Base-by-base conservation (phyloP, 30 jellyfish, hydroid and myxozoan species). In the Chironex yamaguchii region DNA sequence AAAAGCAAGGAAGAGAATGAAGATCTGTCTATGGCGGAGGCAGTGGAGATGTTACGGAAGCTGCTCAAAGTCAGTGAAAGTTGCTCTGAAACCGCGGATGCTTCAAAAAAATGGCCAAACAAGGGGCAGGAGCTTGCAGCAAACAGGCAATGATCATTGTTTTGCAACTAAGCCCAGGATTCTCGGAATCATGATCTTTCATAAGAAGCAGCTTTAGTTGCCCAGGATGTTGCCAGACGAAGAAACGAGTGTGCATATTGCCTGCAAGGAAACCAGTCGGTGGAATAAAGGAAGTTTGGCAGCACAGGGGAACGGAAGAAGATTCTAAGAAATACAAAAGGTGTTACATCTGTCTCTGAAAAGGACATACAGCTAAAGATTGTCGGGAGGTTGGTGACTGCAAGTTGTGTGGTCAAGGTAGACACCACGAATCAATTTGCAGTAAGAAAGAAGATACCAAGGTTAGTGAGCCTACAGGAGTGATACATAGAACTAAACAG, bases 381-480 rank as follows among this genome's bases (percentile, higher is more conserved):
- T 64, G 91, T 76, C 20, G 23, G 6, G 67, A 49, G 20, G 69
- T 54, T 42, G 31, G 29, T 64, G 29, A n/a, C 23, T 66, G 85
- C 75, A 49, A 52, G 26, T 64, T 21, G 48, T 66, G 85, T 42
- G 6, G 50, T 0, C 25, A 11, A 2, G 24, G 53, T 4, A 78
- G 63, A 29, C 76, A 81, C 65, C 86, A 65, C 35, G 84, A 65
- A 49, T 9, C 91, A 49, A 11, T 81, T 4, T 81, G 91, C 32
- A 36, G 32, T 29, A 49, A 28, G 32, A n/a, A n/a, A n/a, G n/a
- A n/a, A n/a, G n/a, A n/a, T n/a, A n/a, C n/a, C 32, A 64, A 1
- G 27, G 31, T 0, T 3, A 78, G 51, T 0, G 90, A 78, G 25
- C 90, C 90, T 31, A 54, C 90, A 24, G 90, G 90, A 27, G 81